Base-by-base conservation (phyloP, 2,113 vertebrate species). In the Sigmodon hispidus region DNA sequence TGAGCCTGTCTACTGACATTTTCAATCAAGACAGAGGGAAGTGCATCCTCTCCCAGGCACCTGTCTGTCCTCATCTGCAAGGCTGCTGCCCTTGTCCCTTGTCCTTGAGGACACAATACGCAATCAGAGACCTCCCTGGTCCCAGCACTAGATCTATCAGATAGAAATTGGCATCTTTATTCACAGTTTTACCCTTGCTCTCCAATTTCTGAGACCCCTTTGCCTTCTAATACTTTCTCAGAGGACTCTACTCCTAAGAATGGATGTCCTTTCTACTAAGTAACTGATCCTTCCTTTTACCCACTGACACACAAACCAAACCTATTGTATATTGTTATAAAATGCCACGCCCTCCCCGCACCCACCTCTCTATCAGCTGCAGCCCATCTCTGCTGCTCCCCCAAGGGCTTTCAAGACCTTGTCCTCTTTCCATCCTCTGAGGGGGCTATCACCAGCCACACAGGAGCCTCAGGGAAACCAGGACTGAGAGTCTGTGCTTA, bases 241-340 rank as follows among this genome's bases (percentile, higher is more conserved):
- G 61, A 70, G 34, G 34, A 83, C 61, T 59, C 6, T 2, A 31
- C 31, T 94, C 79, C 77, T 89, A 72, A 43, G 55, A 93, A 87
- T 89, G 43, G 1, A 15, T 48, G 50, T 36, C 69, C 50, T 94
- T 13, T 45, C 29, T 96, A n/a, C 50, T 85, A 52, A 95, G 79
- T 87, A 83, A 94, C 65, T 89, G 67, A 94, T 86, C 87, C 77
- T 15, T 69, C 69, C 89, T 69, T 77, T 34, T 76, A 40, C 63
- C 43, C 55, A 52, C 55, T 8, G 40, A 92, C 73, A 89, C 65
- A 31, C 45, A 73, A 90, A 67, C 87, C 83, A 19, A 36, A 77
- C 79, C 52, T 81, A 67, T 5, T 77, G 17, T 24, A n/a, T 40
- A 61, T 79, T 89, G n/a, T 61, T 77, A 50, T 70, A n/a, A 73